phyloP scores from a whole-genome alignment of 1,140 invertebrate species.

The Cyclargus thomasi region DNA sequence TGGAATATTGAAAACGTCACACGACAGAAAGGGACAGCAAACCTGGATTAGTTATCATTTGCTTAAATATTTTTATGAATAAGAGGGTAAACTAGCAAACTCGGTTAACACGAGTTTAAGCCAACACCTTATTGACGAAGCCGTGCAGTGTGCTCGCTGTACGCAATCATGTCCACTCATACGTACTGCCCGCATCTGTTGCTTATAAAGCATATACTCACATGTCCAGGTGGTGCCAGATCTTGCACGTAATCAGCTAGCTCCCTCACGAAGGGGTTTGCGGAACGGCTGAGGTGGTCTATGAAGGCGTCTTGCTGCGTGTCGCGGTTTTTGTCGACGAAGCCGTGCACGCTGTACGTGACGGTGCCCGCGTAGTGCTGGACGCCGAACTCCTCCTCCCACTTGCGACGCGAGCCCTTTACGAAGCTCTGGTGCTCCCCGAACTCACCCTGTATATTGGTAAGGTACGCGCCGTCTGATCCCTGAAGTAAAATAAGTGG shows the following conservation, averaged over 20 bases:
- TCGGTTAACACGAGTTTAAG: no score
- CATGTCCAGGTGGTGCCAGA: slow-evolving; percentile 54
- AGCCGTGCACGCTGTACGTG: slow-evolving; percentile 92
- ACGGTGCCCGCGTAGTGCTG: slow-evolving; percentile 97
- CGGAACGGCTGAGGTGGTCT: slow-evolving; percentile 91
- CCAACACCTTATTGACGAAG: no score
- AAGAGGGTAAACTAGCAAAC: no score
- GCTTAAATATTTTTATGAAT: no score
- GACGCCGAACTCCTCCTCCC: slow-evolving; percentile 95
- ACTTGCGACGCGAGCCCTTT: slow-evolving; percentile 90
- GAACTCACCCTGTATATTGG: slow-evolving; percentile 93
- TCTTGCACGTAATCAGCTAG: slow-evolving; percentile 79
- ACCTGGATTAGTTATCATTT: no score
- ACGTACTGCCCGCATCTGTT: no score
- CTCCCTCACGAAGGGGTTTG: slow-evolving; percentile 91
- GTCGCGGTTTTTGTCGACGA: slow-evolving; percentile 98
- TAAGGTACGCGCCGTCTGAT: slow-evolving; percentile 91
- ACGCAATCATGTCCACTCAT: no score
- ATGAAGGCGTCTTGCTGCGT: slow-evolving; percentile 97
- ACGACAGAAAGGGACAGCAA: no score
- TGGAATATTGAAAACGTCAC: no score
- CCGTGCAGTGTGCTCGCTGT: no score
- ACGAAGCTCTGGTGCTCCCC: slow-evolving; percentile 90
- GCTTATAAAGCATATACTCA: slow-evolving; percentile 25
- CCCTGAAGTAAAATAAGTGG: slow-evolving; percentile 69